Evolutionary conservation across 2,888 invertebrate species (phyloP), one percentile per base, ranked within the genome.

Genomic region (Pocota personata): DNA sequence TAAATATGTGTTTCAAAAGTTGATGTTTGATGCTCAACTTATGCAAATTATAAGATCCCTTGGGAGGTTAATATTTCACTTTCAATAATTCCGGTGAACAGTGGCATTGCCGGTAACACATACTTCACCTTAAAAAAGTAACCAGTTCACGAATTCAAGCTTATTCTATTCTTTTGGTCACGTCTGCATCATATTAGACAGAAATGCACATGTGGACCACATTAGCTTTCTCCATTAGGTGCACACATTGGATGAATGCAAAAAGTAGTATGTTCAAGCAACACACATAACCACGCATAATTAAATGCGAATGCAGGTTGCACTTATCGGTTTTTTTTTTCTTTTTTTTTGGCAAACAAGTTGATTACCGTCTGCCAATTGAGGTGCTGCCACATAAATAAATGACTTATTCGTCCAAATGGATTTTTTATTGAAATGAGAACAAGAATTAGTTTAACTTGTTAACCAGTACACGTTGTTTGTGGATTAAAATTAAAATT

Each of bases 321-420:
- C 14, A 37, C 21, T 14, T 40, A 21, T 37, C 5, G 10, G 35
- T 48, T 21, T 14, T 24, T 40, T 67, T 50, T 50, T 50, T 48
- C n/a, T 48, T 12, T 21, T 66, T 50, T 52, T 52, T 37, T 24
- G 67, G 27, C 35, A 66, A 8, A 66, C 66, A 48, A 66, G 32
- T 32, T 24, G 27, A 55, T 40, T 14, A 52, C 24, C 27, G 37
- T 52, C 35, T 67, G 52, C 37, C 67, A 52, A 52, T 50, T 67
- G 21, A 27, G 67, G 24, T 52, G 67, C 5, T 10, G 6, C 40
- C 37, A 24, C 4, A 27, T 27, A 50, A 48, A 66, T 43, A 66
- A 21, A 32, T 21, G 8, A 48, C 8, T 21, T 21, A 21, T 2
- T 10, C 2, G 7, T 12, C 8, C 2, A 46, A 19, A 48, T 12